These are phyloP conservation scores for Glomeris maerens DNA, from an alignment of 1,140 invertebrate genomes.

Conservation along the genomic window DNA sequence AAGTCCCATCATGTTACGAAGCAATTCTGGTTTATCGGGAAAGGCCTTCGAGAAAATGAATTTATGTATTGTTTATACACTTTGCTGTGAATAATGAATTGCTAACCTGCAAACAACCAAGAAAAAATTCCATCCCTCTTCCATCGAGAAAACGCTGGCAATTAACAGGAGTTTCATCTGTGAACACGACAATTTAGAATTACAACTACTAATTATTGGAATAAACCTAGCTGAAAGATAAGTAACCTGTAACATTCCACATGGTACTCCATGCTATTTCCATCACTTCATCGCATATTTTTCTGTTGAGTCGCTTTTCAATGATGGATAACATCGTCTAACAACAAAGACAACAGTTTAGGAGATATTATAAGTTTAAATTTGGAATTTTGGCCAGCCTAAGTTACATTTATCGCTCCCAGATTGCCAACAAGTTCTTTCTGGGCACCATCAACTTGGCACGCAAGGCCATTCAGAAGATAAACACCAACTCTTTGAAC, in stretches of 20 bases:
- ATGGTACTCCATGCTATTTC: conserved; percentile 96
- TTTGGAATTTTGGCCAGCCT: no score
- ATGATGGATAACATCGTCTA: conserved; percentile 77
- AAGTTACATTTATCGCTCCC: conserved; percentile 66
- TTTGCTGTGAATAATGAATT: conserved; percentile 2
- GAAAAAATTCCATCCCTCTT: conserved; percentile 71
- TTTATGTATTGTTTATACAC: not conserved
- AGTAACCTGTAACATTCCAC: conserved; percentile 70
- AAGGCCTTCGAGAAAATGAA: conserved; percentile 46
- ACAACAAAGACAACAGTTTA: no score
- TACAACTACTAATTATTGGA: not conserved
- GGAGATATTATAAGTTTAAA: no score
- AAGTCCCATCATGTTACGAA: conserved; percentile 88
- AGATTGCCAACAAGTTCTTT: conserved; percentile 78
- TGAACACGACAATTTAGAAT: conserved; percentile 7
- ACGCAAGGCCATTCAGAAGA: conserved; percentile 84
- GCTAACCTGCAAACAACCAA: conserved; percentile 50
- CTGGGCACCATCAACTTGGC: conserved; percentile 84
- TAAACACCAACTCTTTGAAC: conserved; percentile 89
- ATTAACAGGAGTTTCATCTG: conserved; percentile 82
- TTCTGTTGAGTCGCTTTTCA: conserved; percentile 50
- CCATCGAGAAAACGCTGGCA: conserved; percentile 75
- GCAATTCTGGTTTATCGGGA: conserved; percentile 68
- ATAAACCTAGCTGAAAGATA: not conserved
- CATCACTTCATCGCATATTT: conserved; percentile 81